Evolutionary conservation across 2,888 invertebrate species (phyloP).

Genomic region (Acanthopleura granulata): DNA sequence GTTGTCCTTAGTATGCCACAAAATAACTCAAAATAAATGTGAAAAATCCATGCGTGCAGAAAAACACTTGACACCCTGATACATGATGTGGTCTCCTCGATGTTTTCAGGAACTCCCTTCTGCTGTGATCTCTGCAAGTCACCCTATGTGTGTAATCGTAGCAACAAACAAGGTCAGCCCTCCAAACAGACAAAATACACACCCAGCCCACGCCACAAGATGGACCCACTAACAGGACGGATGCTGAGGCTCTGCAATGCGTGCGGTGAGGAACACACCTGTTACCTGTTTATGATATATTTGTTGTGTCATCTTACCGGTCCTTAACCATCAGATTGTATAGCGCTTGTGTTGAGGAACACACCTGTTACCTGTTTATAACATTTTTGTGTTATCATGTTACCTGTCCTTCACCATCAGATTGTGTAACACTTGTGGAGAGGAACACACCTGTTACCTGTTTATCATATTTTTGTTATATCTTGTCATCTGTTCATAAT

Average conservation of each 20-base stretch:
- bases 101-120: slow-evolving; percentile 43
- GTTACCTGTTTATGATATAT: neutral
- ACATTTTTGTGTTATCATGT: no score
- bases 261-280: slow-evolving; percentile 43
- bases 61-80: no score
- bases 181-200: slow-evolving; percentile 41
- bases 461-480: neutral
- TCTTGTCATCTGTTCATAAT: no score
- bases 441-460: slow-evolving; percentile 23
- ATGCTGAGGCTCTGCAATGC: slow-evolving; percentile 51
- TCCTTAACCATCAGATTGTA: no score
- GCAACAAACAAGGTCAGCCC: slow-evolving; percentile 33
- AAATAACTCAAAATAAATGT: no score
- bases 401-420: no score
- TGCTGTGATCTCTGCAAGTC: slow-evolving; percentile 57
- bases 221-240: slow-evolving; percentile 41
- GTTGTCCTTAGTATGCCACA: no score
- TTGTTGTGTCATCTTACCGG: no score
- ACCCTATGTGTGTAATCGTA: slow-evolving; percentile 49
- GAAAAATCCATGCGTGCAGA: no score
- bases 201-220: slow-evolving; percentile 43
- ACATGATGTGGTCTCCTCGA: no score
- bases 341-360: slow-evolving; percentile 52
- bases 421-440: slow-evolving; percentile 28
- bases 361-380: neutral